phyloP scores from a whole-genome alignment of 2,113 vertebrate genomes.

The Cygnus atratus region DNA sequence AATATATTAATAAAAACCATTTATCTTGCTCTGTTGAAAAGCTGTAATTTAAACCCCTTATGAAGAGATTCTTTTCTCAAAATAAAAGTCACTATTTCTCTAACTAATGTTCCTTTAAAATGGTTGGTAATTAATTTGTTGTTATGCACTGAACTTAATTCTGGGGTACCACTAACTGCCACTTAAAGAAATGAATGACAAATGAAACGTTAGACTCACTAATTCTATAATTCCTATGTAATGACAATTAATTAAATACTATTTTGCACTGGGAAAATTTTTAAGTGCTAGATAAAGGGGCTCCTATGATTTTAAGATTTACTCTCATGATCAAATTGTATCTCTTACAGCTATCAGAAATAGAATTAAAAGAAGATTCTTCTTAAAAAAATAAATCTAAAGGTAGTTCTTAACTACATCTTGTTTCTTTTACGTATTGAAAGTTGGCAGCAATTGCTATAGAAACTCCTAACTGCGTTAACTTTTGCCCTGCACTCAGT shows the following conservation, averaged over 20 bases:
- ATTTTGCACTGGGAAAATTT: slow-evolving; percentile 37
- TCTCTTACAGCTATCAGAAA: slow-evolving; percentile 58
- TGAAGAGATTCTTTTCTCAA: slow-evolving; percentile 13
- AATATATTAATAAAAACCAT: slow-evolving; percentile 6
- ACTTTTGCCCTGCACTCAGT: background rate
- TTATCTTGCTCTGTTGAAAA: background rate
- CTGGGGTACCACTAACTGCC: slow-evolving; percentile 38
- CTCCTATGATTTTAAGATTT: slow-evolving; percentile 56
- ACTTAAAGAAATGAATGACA: slow-evolving; percentile 63
- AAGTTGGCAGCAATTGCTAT: background rate
- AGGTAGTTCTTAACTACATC: background rate
- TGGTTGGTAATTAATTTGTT: slow-evolving; percentile 16
- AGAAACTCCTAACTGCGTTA: background rate
- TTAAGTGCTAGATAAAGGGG: slow-evolving; percentile 37
- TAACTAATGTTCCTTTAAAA: slow-evolving; percentile 2
- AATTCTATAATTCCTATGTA: slow-evolving; percentile 58
- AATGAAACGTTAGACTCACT: slow-evolving; percentile 40
- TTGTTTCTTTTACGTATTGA: background rate
- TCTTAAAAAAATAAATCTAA: slow-evolving; percentile 28
- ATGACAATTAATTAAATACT: slow-evolving; percentile 59
- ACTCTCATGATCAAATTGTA: slow-evolving; percentile 22
- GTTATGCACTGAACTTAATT: slow-evolving; percentile 50
- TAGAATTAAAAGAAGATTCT: slow-evolving; percentile 66
- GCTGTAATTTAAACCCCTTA: background rate
- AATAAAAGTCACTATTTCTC: slow-evolving; percentile 17